phyloP scores from a whole-genome alignment of 2,888 invertebrate species.

The Trisateles emortualis region DNA sequence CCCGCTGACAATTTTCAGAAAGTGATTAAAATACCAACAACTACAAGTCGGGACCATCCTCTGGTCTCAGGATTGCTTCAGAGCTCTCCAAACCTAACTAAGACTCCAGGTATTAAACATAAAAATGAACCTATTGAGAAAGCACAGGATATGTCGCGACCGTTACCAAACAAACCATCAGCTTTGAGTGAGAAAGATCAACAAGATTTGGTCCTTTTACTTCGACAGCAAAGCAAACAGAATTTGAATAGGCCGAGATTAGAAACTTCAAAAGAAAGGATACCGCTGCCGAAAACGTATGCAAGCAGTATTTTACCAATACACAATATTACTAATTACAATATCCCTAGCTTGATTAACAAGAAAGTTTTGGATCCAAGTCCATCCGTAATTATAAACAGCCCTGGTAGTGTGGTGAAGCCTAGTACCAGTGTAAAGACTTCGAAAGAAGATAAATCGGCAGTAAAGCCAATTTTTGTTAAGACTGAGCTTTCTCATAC shows the following conservation, averaged over 20 bases:
- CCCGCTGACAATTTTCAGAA: slow-evolving; percentile 16
- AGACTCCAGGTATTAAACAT: slow-evolving; percentile 9
- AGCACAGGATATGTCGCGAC: slow-evolving; percentile 1
- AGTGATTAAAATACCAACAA: slow-evolving; percentile 12
- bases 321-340: slow-evolving; percentile 8
- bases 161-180: slow-evolving; percentile 11
- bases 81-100: neutral
- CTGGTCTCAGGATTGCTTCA: slow-evolving; percentile 25
- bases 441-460: slow-evolving; percentile 16
- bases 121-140: slow-evolving; percentile 17
- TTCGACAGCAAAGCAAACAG: slow-evolving; percentile 66
- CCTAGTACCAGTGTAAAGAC: slow-evolving; percentile 21
- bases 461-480: slow-evolving; percentile 25
- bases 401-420: slow-evolving; percentile 12
- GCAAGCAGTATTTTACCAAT: slow-evolving; percentile 6
- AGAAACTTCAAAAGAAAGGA: slow-evolving; percentile 23
- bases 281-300: slow-evolving; percentile 14
- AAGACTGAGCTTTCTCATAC: slow-evolving; percentile 35
- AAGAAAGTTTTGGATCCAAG: slow-evolving; percentile 20
- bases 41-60: slow-evolving; percentile 22
- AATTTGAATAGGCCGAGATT: slow-evolving; percentile 35
- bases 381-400: slow-evolving; percentile 8
- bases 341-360: slow-evolving; percentile 16
- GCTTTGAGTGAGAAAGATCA: slow-evolving; percentile 66
- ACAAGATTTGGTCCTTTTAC: slow-evolving; percentile 62